phyloP scores from a whole-genome alignment of 2,888 invertebrate genomes.

The Eustalomyia histrio region DNA sequence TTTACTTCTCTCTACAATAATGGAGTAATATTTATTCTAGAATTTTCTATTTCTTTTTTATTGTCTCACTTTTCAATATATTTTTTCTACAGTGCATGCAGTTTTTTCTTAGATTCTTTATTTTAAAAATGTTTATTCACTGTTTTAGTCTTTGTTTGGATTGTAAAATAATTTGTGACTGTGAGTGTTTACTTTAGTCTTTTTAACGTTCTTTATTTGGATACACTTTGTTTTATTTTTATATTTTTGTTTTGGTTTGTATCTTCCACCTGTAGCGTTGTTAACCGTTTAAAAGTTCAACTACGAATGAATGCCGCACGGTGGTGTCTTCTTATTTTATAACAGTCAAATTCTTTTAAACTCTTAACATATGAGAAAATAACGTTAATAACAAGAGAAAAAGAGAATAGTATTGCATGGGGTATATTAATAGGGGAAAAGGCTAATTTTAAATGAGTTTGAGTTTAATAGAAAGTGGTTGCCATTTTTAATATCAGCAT shows the following conservation, averaged over 20 bases:
- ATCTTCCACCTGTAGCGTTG: conserved; percentile 49
- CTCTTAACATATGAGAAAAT: neutral
- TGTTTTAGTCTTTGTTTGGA: conserved; percentile 24
- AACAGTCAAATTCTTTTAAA: conserved; percentile 43
- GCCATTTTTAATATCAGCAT: neutral
- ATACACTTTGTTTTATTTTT: conserved; percentile 16
- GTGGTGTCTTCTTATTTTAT: conserved; percentile 71
- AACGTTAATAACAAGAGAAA: neutral
- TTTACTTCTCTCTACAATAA: neutral
- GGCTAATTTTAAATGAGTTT: neutral
- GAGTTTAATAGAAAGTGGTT: neutral
- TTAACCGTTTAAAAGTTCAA: conserved; percentile 72
- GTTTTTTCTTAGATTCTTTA: neutral
- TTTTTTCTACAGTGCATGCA: conserved; percentile 26
- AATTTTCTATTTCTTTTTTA: conserved; percentile 20
- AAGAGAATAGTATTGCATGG: neutral
- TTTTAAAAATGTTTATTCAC: conserved; percentile 2
- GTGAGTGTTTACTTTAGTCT: conserved; percentile 39
- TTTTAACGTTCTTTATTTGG: conserved; percentile 38
- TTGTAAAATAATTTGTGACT: conserved; percentile 7
- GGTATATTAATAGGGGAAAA: neutral
- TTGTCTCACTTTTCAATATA: conserved; percentile 3
- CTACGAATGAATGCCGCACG: conserved; percentile 71
- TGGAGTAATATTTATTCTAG: conserved; percentile 19
- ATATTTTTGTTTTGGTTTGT: conserved; percentile 53